Percentiles rank a stretch among this genome's conserved stretches.
These are phyloP conservation scores for Platyscapa corneri DNA, from an alignment of 1,140 invertebrate species.

Conservation along the genomic window DNA sequence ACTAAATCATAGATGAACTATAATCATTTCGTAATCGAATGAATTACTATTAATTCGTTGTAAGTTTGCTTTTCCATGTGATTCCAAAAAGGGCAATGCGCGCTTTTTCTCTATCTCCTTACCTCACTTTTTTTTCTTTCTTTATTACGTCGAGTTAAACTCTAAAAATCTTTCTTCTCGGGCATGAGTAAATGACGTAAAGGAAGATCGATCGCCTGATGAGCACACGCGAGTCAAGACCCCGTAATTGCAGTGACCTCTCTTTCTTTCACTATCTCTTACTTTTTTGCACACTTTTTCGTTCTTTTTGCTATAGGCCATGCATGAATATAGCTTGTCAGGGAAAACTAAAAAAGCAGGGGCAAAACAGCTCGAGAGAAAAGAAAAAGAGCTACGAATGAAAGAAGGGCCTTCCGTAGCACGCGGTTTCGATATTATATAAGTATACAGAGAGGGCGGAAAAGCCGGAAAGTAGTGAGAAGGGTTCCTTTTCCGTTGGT, in stretches of 20 bases:
- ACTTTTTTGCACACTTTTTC: conserved; percentile 23
- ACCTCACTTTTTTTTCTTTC: too few species aligned
- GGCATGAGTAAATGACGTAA: conserved; percentile 56
- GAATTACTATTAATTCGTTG: too few species aligned
- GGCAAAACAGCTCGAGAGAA: not conserved
- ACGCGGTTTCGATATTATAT: conserved; percentile 32
- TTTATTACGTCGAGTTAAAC: not conserved
- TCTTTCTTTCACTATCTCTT: conserved; percentile 24
- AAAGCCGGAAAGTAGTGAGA: conserved; percentile 16
- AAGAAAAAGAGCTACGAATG: conserved; percentile 1
- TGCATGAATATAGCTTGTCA: not conserved
- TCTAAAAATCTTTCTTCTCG: conserved; percentile 18
- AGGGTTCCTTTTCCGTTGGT: conserved; percentile 27
- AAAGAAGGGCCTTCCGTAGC: not conserved
- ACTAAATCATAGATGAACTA: too few species aligned
- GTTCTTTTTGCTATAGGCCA: not conserved
- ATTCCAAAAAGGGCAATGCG: not conserved
- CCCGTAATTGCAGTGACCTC: conserved; percentile 55
- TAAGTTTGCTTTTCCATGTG: not conserved
- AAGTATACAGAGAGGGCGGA: conserved; percentile 15
- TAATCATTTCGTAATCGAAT: too few species aligned
- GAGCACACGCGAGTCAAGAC: conserved; percentile 47
- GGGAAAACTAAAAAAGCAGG: not conserved
- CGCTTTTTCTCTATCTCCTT: not conserved
- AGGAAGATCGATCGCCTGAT: conserved; percentile 60